Evolutionary conservation across 2,797 vertebrate genomes (phyloP).

Genomic region (Scolopax bukidnonensis): DNA sequence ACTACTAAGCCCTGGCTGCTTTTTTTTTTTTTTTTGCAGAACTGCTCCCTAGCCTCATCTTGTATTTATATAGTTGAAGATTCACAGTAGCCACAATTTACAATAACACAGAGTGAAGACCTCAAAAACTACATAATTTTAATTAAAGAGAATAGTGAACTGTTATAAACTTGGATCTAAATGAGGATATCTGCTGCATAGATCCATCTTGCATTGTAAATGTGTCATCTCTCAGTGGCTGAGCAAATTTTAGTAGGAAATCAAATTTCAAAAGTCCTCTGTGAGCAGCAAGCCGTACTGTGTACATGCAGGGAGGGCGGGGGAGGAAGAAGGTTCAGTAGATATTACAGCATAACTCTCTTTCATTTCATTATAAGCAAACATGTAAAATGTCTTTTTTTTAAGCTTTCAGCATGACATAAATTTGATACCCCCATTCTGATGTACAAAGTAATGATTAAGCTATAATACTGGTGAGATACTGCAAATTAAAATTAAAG

Average conservation of each 20-base stretch:
- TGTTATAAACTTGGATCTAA: background rate
- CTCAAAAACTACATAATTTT: background rate
- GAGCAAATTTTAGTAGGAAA: background rate
- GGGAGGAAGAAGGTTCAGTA: background rate
- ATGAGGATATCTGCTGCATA: background rate
- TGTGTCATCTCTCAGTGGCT: background rate
- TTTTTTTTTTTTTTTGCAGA: background rate
- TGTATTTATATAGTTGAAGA: background rate
- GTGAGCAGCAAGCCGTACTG: background rate
- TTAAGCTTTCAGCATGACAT: background rate
- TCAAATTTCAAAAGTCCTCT: background rate
- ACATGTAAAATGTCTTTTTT: background rate
- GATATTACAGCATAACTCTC: background rate
- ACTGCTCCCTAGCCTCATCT: background rate
- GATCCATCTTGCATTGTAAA: background rate
- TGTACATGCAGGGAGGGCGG: background rate
- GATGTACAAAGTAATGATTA: background rate
- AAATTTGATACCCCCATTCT: background rate
- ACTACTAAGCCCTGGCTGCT: background rate
- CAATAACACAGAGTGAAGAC: background rate
- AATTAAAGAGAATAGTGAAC: background rate
- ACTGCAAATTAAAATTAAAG: background rate
- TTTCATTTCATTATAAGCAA: background rate
- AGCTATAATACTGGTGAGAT: background rate
- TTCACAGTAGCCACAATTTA: background rate